Conservation (phyloP, 1,140 invertebrate species). For the Drosophila nikananu region DNA sequence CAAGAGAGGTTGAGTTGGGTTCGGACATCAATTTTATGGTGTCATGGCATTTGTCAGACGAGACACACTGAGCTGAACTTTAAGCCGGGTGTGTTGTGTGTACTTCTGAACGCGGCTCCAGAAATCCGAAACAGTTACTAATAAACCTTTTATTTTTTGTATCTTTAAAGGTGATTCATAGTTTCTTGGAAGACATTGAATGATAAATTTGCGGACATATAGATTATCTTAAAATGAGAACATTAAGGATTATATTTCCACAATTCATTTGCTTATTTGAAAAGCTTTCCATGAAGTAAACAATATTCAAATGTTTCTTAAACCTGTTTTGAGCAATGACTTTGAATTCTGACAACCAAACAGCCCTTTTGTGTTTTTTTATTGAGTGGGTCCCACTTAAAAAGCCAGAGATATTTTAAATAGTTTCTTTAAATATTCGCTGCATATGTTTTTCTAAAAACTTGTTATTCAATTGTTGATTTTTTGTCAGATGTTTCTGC, state of each 20-base stretch:
- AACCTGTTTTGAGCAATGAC: conserved; percentile 1
- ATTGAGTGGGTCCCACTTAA: conserved; percentile 1
- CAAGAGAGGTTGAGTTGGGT: conserved; percentile 36
- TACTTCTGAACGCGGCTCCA: neutral
- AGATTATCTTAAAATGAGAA: neutral
- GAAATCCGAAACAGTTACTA: conserved; percentile 27
- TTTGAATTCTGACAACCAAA: neutral
- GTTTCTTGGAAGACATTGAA: neutral
- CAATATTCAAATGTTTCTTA: neutral
- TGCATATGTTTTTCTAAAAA: conserved; percentile 1
- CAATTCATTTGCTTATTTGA: neutral
- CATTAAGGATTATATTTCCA: neutral
- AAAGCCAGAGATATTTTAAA: neutral
- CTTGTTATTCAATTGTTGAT: conserved; percentile 20
- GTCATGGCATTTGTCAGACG: conserved; percentile 60
- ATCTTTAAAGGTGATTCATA: conserved; percentile 5
- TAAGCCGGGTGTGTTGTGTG: conserved; percentile 3
- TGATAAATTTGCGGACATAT: neutral
- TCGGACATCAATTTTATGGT: conserved; percentile 32
- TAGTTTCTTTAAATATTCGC: conserved; percentile 8
- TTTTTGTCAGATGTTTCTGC: conserved; percentile 9
- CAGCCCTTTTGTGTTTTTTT: neutral
- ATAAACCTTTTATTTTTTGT: neutral
- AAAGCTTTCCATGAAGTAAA: neutral
- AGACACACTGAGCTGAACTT: conserved; percentile 33